phyloP scores from a whole-genome alignment of 2,888 invertebrate genomes.

The Drosophila mimetica region DNA sequence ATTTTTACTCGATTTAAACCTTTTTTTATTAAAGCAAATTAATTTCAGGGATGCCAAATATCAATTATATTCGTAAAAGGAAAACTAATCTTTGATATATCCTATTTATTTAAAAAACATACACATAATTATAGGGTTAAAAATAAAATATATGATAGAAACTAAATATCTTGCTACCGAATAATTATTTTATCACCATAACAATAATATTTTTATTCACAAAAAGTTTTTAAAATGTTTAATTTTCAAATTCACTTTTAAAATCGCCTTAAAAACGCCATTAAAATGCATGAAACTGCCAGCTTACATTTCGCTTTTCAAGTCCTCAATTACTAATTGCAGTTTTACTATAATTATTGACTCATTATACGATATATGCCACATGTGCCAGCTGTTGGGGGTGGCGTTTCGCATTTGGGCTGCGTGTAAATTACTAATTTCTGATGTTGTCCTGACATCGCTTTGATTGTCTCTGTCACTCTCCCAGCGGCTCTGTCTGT shows the following conservation, averaged over 20 bases:
- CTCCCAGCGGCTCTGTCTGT: constrained; percentile 1
- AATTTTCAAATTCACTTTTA: neutral
- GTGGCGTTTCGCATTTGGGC: constrained; percentile 33
- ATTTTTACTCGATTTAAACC: neutral
- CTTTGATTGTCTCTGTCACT: constrained; percentile 31
- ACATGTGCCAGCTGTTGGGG: constrained; percentile 11
- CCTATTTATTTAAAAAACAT: no score
- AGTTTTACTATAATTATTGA: constrained; percentile 56
- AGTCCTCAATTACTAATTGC: constrained; percentile 67
- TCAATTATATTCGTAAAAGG: neutral
- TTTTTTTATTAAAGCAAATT: constrained; percentile 13
- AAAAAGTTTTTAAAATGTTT: no score
- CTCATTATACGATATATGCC: constrained; percentile 56
- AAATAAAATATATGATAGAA: no score
- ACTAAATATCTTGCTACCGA: no score
- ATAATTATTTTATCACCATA: no score
- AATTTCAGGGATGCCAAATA: neutral
- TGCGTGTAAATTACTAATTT: constrained; percentile 73
- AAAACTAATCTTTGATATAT: no score
- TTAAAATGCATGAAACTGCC: neutral
- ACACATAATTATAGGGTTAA: no score
- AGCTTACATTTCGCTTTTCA: constrained; percentile 13
- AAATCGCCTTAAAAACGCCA: neutral
- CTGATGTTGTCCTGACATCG: constrained; percentile 47
- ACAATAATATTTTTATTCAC: no score